Percentiles rank a stretch among this genome's conserved stretches.
These are phyloP conservation scores for Acrocephalus kingi DNA, from an alignment of 2,113 vertebrate species.

Conservation along the genomic window DNA sequence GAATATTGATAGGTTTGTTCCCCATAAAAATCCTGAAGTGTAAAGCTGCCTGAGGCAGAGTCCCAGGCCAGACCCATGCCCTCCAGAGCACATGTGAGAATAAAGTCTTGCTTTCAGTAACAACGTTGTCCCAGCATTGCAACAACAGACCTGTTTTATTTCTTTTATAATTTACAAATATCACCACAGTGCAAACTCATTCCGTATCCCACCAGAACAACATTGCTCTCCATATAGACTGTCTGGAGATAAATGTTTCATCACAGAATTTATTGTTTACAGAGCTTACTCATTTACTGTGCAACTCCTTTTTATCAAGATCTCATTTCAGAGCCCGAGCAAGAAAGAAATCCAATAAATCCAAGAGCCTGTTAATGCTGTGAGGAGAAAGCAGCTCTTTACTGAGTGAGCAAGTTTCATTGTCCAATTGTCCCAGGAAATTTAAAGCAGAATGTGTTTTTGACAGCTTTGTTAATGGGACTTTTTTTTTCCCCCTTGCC, in stretches of 20 bases:
- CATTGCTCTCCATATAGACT: neutral
- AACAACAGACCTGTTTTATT: neutral
- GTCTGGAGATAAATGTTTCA: slow-evolving; percentile 6
- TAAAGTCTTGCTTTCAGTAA: neutral
- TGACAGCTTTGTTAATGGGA: slow-evolving; percentile 72
- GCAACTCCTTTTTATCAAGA: slow-evolving; percentile 18
- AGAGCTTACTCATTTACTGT: neutral
- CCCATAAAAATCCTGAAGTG: neutral
- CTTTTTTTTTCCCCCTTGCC: slow-evolving; percentile 44
- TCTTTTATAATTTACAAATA: neutral
- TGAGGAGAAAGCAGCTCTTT: slow-evolving; percentile 56
- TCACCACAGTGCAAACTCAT: neutral
- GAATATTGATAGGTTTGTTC: neutral
- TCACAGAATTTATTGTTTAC: slow-evolving; percentile 11
- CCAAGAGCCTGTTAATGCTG: slow-evolving; percentile 6
- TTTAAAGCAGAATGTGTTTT: slow-evolving; percentile 67
- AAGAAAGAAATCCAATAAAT: slow-evolving; percentile 34
- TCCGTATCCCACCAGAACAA: neutral
- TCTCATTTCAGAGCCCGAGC: neutral
- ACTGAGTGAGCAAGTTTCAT: slow-evolving; percentile 49
- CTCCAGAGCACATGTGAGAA: neutral
- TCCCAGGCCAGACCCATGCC: neutral
- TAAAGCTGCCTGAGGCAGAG: neutral
- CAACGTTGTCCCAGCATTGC: neutral
- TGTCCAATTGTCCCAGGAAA: slow-evolving; percentile 70